These are phyloP conservation scores for Nettapus auritus DNA, from an alignment of 2,113 vertebrate genomes.

Conservation along the genomic window DNA sequence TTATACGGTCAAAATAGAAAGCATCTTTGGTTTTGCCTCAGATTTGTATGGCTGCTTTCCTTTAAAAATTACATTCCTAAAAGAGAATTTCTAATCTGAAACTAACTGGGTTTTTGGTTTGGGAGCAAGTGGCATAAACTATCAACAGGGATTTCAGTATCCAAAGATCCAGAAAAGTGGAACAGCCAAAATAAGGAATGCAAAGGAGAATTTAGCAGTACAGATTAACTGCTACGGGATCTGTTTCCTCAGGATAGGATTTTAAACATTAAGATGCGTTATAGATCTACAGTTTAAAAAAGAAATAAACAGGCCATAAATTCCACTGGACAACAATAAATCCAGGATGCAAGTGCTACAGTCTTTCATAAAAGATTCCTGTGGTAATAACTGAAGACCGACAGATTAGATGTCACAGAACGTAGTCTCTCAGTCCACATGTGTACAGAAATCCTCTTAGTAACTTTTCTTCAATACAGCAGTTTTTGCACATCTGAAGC, in stretches of 20 bases:
- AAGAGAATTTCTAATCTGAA: not conserved
- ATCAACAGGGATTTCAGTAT: not conserved
- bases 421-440: not conserved
- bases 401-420: not conserved
- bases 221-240: not conserved
- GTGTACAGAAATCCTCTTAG: not conserved
- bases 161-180: not conserved
- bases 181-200: not conserved
- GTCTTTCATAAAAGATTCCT: not conserved
- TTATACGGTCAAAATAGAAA: not conserved
- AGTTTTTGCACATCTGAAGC: not conserved
- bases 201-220: not conserved
- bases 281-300: not conserved
- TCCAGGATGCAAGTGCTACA: not conserved
- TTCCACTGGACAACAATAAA: not conserved
- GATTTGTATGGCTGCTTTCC: not conserved
- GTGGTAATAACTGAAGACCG: not conserved
- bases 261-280: constrained; percentile 44
- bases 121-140: not conserved
- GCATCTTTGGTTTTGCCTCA: not conserved
- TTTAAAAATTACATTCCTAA: not conserved
- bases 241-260: constrained; percentile 16
- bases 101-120: not conserved
- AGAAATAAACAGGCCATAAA: not conserved
- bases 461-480: not conserved